These are phyloP conservation scores for Chaunax sp. DNA, from an alignment of 2,797 vertebrate genomes.

Conservation along the genomic window DNA sequence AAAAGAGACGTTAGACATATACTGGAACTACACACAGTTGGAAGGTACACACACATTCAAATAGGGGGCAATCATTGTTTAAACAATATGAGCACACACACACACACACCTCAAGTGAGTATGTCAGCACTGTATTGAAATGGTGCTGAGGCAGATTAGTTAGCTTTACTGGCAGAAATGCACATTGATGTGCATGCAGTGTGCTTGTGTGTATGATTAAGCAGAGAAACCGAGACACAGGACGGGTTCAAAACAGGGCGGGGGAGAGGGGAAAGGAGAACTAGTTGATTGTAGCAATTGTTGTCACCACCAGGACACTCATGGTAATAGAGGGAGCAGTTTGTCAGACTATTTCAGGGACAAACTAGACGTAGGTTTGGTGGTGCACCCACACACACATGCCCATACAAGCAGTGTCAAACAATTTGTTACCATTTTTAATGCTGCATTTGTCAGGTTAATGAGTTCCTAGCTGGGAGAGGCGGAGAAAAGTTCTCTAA, in stretches of 20 bases:
- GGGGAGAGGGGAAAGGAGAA: background rate
- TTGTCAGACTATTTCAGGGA: constrained; percentile 31
- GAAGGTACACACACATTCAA: background rate
- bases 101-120: background rate
- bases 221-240: background rate
- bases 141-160: constrained; percentile 46
- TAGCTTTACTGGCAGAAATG: constrained; percentile 38
- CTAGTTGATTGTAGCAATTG: constrained; percentile 12
- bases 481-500: constrained; percentile 13
- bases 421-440: constrained; percentile 30
- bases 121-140: constrained; percentile 46
- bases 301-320: constrained; percentile 29
- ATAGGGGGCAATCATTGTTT: constrained; percentile 2
- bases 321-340: constrained; percentile 29
- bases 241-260: constrained; percentile 1
- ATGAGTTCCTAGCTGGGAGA: constrained; percentile 25
- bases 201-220: constrained; percentile 11
- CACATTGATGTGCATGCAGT: constrained; percentile 12
- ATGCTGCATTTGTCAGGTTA: constrained; percentile 32
- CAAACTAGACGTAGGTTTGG: constrained; percentile 14
- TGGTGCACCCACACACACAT: background rate
- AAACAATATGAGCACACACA: background rate
- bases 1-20: background rate
- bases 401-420: constrained; percentile 7
- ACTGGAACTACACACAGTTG: constrained; percentile 5